These are phyloP conservation scores for Pantala flavescens DNA, from an alignment of 1,140 invertebrate genomes.

Conservation along the genomic window DNA sequence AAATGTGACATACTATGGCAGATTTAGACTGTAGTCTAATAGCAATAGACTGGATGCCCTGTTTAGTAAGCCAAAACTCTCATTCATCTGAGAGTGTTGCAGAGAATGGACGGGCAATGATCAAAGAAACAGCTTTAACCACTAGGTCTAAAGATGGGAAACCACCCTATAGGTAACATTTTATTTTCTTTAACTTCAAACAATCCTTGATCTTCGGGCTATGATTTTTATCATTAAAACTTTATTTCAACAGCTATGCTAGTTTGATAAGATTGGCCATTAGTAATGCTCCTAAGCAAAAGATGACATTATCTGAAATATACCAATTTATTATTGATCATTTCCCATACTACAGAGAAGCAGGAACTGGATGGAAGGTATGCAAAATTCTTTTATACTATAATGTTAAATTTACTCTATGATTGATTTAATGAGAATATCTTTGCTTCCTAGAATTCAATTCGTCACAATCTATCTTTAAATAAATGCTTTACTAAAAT, in stretches of 20 bases:
- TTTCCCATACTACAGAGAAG: conserved; percentile 59
- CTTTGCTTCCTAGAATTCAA: conserved; percentile 27
- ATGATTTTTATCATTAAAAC: background rate
- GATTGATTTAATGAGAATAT: background rate
- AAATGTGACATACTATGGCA: conserved; percentile 3
- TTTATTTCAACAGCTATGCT: conserved; percentile 45
- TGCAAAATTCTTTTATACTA: conserved; percentile 12
- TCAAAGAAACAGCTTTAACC: background rate
- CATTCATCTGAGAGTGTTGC: background rate
- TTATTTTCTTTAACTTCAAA: background rate
- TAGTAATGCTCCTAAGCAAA: conserved; percentile 55
- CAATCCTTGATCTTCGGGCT: background rate
- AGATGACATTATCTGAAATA: conserved; percentile 64
- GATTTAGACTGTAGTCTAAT: conserved; percentile 13
- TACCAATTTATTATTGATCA: conserved; percentile 67
- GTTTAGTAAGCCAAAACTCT: background rate
- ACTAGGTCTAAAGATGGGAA: conserved; percentile 10
- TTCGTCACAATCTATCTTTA: conserved; percentile 27
- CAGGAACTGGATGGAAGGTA: conserved; percentile 62
- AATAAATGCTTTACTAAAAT: conserved; percentile 50
- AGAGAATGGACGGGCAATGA: background rate
- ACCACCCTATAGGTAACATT: conserved; percentile 9
- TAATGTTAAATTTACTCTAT: background rate
- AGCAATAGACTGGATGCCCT: conserved; percentile 14
- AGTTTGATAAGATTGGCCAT: conserved; percentile 61